Conservation (phyloP, 2,797 vertebrate genomes). For the Anas flavirostris region DNA sequence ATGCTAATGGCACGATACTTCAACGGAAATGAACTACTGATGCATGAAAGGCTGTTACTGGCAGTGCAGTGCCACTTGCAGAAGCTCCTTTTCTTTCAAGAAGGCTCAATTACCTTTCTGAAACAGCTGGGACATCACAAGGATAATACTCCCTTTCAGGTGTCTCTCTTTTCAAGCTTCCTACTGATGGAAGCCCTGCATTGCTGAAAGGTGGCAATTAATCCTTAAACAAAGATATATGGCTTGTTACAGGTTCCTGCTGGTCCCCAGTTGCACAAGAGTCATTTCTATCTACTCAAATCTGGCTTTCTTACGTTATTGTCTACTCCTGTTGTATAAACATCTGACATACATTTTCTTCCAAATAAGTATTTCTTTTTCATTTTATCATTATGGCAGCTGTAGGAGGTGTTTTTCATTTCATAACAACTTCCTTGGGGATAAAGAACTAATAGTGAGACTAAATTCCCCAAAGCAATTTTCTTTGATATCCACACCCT, state of each 20-base stretch:
- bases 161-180: not conserved
- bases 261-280: not conserved
- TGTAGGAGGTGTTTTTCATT: constrained; percentile 23
- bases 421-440: not conserved
- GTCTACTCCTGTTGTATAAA: not conserved
- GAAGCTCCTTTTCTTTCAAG: not conserved
- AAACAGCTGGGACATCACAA: not conserved
- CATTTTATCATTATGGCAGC: not conserved
- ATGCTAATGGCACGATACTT: not conserved
- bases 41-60: not conserved
- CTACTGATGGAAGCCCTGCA: not conserved
- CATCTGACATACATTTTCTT: not conserved
- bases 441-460: constrained; percentile 12
- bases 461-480: constrained; percentile 48
- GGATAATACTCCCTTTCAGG: not conserved
- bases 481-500: constrained; percentile 15
- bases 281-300: not conserved
- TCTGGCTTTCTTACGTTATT: not conserved
- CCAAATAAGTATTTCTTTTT: not conserved
- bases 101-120: not conserved
- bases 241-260: not conserved
- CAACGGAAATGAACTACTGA: not conserved
- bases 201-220: constrained; percentile 29
- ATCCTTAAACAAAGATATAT: constrained; percentile 12
- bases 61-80: not conserved